phyloP scores from a whole-genome alignment of 2,888 invertebrate genomes.

The Thymelicus sylvestris region DNA sequence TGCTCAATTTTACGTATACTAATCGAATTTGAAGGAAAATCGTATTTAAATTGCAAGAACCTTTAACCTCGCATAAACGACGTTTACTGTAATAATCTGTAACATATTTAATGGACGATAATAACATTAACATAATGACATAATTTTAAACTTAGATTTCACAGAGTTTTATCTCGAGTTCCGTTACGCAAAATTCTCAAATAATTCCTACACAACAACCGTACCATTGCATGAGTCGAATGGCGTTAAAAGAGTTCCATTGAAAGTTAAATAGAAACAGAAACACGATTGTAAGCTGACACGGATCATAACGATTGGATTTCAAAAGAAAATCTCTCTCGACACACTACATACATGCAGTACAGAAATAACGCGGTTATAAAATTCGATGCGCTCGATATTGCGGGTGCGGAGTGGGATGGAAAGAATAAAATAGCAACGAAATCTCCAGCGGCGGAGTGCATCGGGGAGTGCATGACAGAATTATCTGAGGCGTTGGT shows the following conservation, averaged over 20 bases:
- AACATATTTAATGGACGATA: slow-evolving; percentile 25
- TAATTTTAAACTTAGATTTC: slow-evolving; percentile 5
- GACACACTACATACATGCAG: slow-evolving; percentile 54
- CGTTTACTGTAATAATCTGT: slow-evolving; percentile 20
- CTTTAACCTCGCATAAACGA: slow-evolving; percentile 10
- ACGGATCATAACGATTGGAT: slow-evolving; percentile 63
- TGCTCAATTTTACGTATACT: slow-evolving; percentile 11
- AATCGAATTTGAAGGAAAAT: slow-evolving; percentile 20
- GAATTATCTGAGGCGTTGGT: slow-evolving; percentile 67
- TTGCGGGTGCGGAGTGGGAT: slow-evolving; percentile 43
- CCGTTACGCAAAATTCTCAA: slow-evolving; percentile 4
- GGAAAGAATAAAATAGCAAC: slow-evolving; percentile 62
- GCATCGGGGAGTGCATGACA: slow-evolving; percentile 75
- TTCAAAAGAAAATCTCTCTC: slow-evolving; percentile 72
- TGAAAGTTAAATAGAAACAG: slow-evolving; percentile 66
- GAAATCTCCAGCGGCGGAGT: slow-evolving; percentile 74
- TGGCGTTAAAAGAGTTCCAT: slow-evolving; percentile 54
- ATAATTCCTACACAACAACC: slow-evolving; percentile 23
- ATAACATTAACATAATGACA: slow-evolving; percentile 22
- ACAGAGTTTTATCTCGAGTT: not conserved
- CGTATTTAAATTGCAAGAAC: slow-evolving; percentile 26
- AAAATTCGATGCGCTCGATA: slow-evolving; percentile 59
- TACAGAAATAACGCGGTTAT: slow-evolving; percentile 60
- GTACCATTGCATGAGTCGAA: slow-evolving; percentile 45
- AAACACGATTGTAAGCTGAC: slow-evolving; percentile 65